These are phyloP conservation scores for Hapalemur alaotrensis DNA, from an alignment of 2,797 vertebrate species.

Conservation along the genomic window DNA sequence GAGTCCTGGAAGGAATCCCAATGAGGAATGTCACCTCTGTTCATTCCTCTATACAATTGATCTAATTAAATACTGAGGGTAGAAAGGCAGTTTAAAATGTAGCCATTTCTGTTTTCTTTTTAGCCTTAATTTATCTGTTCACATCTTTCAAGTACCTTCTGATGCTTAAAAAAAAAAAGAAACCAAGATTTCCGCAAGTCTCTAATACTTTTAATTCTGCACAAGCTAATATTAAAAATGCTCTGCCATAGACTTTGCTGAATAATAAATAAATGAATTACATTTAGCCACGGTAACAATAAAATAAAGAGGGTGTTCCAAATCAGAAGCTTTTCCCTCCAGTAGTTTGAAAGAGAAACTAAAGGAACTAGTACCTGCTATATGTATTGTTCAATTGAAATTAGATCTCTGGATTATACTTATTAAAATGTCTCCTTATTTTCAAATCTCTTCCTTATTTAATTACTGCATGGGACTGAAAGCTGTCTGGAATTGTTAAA, in stretches of 20 bases:
- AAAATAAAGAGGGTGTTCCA: slow-evolving; percentile 80
- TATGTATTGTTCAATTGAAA: slow-evolving; percentile 84
- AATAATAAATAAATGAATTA: slow-evolving; percentile 86
- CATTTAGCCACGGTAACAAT: slow-evolving; percentile 82
- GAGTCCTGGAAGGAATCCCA: slow-evolving; percentile 94
- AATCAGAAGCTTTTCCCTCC: slow-evolving; percentile 80
- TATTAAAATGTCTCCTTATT: slow-evolving; percentile 90
- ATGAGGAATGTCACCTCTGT: slow-evolving; percentile 94
- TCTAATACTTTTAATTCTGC: slow-evolving; percentile 85
- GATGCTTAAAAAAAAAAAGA: slow-evolving; percentile 81
- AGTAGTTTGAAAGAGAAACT: slow-evolving; percentile 84
- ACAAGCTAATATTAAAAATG: slow-evolving; percentile 85
- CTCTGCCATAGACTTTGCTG: slow-evolving; percentile 83
- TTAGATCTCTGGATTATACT: slow-evolving; percentile 88
- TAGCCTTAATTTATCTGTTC: slow-evolving; percentile 90
- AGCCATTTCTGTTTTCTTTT: slow-evolving; percentile 90
- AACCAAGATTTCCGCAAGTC: slow-evolving; percentile 83
- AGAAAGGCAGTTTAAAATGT: slow-evolving; percentile 92
- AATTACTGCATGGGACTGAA: slow-evolving; percentile 85
- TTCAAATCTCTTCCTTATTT: slow-evolving; percentile 88
- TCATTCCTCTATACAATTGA: slow-evolving; percentile 92
- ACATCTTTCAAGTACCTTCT: slow-evolving; percentile 89
- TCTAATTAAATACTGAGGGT: slow-evolving; percentile 94
- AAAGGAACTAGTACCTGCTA: slow-evolving; percentile 83
- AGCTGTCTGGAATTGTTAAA: slow-evolving; percentile 87